phyloP scores from a whole-genome alignment of 2,888 invertebrate species.

The Tenthredo scrophulariae region DNA sequence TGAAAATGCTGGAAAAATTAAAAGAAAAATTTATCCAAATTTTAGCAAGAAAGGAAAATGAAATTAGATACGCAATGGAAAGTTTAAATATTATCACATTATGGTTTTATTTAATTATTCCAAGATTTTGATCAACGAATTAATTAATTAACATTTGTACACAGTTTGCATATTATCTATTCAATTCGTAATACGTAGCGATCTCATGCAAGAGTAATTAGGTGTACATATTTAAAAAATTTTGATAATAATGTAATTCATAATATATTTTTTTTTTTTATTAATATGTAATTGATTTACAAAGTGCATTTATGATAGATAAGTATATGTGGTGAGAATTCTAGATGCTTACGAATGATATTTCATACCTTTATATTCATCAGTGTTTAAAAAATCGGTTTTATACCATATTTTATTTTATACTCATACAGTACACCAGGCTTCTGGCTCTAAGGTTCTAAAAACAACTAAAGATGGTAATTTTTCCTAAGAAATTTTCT shows the following conservation, averaged over 20 bases:
- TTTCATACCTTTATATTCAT: constrained; percentile 5
- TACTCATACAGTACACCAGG: constrained; percentile 9
- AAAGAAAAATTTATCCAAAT: too few relatives aligned
- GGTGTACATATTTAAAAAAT: constrained; percentile 5
- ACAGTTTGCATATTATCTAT: constrained; percentile 52
- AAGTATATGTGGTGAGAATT: constrained; percentile 30
- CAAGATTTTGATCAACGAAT: constrained; percentile 58
- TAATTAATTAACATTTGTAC: constrained; percentile 61
- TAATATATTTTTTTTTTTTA: background rate
- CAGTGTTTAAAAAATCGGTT: constrained; percentile 26
- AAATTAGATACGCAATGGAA: background rate
- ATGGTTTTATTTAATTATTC: constrained; percentile 56
- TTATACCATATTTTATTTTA: constrained; percentile 24
- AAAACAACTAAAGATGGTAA: constrained; percentile 44
- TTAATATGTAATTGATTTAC: constrained; percentile 11
- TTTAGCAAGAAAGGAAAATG: background rate
- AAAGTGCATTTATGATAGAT: constrained; percentile 46
- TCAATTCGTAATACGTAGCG: constrained; percentile 13
- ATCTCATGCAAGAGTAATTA: constrained; percentile 21
- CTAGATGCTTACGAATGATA: constrained; percentile 35
- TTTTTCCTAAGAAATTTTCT: constrained; percentile 64
- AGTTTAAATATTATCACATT: constrained; percentile 32
- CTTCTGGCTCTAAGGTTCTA: constrained; percentile 31
- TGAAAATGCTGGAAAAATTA: too few relatives aligned
- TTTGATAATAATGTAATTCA: constrained; percentile 8